These are phyloP conservation scores for Amphipyra berbera DNA, from an alignment of 2,888 invertebrate species.

Conservation along the genomic window DNA sequence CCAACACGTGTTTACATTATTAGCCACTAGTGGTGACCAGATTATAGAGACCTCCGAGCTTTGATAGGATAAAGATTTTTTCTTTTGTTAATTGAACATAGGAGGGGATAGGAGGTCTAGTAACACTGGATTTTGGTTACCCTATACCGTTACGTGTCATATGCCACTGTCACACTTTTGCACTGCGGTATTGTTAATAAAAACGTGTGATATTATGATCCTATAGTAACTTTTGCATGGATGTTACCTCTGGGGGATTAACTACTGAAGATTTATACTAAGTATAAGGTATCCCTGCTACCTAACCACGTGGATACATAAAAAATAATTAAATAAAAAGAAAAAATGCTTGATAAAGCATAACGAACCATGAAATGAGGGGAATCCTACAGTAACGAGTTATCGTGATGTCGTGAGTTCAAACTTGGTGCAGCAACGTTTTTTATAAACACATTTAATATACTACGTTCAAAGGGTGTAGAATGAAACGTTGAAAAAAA, in stretches of 20 bases:
- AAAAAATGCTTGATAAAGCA: slow-evolving; percentile 18
- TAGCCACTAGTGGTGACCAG: slow-evolving; percentile 57
- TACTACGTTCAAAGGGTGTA: slow-evolving; percentile 27
- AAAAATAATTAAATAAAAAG: slow-evolving; percentile 22
- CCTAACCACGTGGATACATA: background rate
- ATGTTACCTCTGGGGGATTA: slow-evolving; percentile 8
- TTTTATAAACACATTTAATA: slow-evolving; percentile 13
- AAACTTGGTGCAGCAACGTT: slow-evolving; percentile 8
- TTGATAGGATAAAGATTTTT: slow-evolving; percentile 44
- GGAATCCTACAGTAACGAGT: slow-evolving; percentile 30
- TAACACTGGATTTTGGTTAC: slow-evolving; percentile 38
- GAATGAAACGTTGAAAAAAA: slow-evolving; percentile 36
- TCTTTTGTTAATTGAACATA: slow-evolving; percentile 40
- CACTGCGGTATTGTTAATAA: slow-evolving; percentile 41
- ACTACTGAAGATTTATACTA: background rate
- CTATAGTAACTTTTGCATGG: slow-evolving; percentile 11
- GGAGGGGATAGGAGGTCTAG: slow-evolving; percentile 27
- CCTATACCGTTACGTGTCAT: slow-evolving; percentile 49
- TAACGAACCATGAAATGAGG: slow-evolving; percentile 51
- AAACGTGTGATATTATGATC: slow-evolving; percentile 40
- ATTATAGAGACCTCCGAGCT: slow-evolving; percentile 46
- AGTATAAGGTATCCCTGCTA: slow-evolving; percentile 1
- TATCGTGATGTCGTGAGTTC: slow-evolving; percentile 49
- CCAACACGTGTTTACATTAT: slow-evolving; percentile 62
- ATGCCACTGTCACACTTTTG: slow-evolving; percentile 45